Percentiles rank a stretch among this genome's conserved stretches.
Evolutionary conservation across 2,113 vertebrate species (phyloP).

Genomic region (Carollia perspicillata): DNA sequence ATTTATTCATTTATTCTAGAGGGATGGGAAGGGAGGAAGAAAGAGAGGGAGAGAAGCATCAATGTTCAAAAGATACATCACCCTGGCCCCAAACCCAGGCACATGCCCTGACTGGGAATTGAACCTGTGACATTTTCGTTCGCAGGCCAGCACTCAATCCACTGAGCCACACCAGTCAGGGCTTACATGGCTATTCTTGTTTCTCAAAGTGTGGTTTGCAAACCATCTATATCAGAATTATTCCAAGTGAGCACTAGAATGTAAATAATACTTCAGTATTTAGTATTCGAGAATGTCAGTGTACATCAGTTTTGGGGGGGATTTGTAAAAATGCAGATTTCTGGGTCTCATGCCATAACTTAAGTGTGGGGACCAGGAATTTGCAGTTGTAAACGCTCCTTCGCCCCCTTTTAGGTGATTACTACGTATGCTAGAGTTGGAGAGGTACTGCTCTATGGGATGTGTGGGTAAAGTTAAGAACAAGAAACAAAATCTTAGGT

Average conservation of each 20-base stretch:
- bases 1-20: too few species aligned
- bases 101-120: too few species aligned
- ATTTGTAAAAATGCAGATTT: neutral
- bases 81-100: too few species aligned
- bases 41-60: too few species aligned
- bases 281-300: neutral
- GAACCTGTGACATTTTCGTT: too few species aligned
- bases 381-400: neutral
- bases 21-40: too few species aligned
- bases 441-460: neutral
- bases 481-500: neutral
- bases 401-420: neutral
- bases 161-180: too few species aligned
- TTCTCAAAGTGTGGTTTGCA: neutral
- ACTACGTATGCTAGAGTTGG: neutral
- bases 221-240: neutral
- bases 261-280: neutral
- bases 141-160: too few species aligned
- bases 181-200: neutral
- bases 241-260: neutral
- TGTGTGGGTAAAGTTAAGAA: neutral
- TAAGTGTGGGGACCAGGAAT: neutral
- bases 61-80: too few species aligned
- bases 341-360: neutral
- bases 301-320: neutral